A percentile compares a stretch with the other conserved stretches of the same genome.
phyloP scores from a whole-genome alignment of 1,140 invertebrate genomes.

The Pissodes strobi region DNA sequence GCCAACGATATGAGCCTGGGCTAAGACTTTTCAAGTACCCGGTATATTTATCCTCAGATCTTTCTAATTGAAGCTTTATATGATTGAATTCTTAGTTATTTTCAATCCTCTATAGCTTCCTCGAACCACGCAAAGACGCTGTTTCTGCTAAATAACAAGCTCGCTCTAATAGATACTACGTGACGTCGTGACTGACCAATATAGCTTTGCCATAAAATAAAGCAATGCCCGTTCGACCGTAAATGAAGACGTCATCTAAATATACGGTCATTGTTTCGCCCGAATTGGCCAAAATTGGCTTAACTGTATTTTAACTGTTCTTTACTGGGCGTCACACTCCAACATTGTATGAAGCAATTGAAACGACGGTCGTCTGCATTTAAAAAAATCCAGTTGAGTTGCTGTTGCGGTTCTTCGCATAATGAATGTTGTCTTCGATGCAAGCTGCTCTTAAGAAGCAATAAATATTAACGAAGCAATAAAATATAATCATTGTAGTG shows the following conservation, averaged over 20 bases:
- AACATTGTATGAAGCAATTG: not conserved
- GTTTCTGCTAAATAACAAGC: not conserved
- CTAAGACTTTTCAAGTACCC: no score
- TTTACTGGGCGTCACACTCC: not conserved
- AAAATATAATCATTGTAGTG: no score
- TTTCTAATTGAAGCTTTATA: no score
- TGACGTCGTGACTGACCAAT: not conserved
- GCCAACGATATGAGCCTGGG: not conserved
- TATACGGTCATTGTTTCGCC: not conserved
- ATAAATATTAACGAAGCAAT: no score
- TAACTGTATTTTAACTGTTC: constrained; percentile 11
- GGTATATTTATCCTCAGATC: no score
- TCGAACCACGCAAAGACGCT: no score
- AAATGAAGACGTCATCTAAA: constrained; percentile 1
- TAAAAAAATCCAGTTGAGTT: not conserved
- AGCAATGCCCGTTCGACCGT: constrained; percentile 4
- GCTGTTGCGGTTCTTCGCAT: constrained; percentile 5
- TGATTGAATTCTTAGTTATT: no score
- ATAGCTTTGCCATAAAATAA: not conserved
- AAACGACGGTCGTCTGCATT: not conserved
- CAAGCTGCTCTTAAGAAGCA: no score
- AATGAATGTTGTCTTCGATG: no score
- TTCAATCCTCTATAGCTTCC: no score
- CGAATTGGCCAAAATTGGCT: constrained; percentile 6
- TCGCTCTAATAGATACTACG: not conserved